Evolutionary conservation across 1,140 invertebrate species (phyloP), one percentile per base, ranked within the genome.

Genomic region (Latrodectus geometricus): DNA sequence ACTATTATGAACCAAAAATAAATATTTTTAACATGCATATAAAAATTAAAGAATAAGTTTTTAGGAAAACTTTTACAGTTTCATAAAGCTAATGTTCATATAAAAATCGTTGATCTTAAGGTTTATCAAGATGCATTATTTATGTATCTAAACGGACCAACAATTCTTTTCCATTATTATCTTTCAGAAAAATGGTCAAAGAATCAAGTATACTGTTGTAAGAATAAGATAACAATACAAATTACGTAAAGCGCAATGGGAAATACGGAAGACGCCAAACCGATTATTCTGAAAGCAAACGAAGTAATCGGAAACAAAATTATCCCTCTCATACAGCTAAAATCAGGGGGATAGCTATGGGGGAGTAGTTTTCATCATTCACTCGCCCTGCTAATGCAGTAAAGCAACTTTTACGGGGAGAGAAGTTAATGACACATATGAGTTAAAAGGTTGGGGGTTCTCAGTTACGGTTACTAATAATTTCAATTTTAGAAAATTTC

Each of bases 271-370:
- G 52, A 77, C 65, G 65, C 75, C 75, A 76, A 77, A 65, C 75
- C 75, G 75, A 77, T 77, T 77, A 77, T 77, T 77, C 75, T 77
- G 65, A 77, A 77, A 77, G 75, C 75, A 56, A 77, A 77, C 54
- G 56, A 9, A 35, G 56, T 77, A 65, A 77, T 77, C 75, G 17
- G 75, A 65, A 65, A 61, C 54, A 17, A 77, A 77, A 77, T 61
- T 66, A 77, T 77, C 21, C 56, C 56, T 65, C 54, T 77, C 56
- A 77, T 56, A 23, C 75, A 52, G 49, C 75, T 35, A 35, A 35
- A 35, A 35, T 35, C 35, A 35, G 35, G 35, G 35, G 35, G 35
- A 35, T 35, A 35, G 35, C 35, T 23, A 77, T 8, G 56, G 75
- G 21, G 20, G 56, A 48, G 52, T 8, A 77, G 21, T 65, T 66